Evolutionary conservation across 2,888 invertebrate genomes (phyloP).

Genomic region (Chrysolina oricalcia): DNA sequence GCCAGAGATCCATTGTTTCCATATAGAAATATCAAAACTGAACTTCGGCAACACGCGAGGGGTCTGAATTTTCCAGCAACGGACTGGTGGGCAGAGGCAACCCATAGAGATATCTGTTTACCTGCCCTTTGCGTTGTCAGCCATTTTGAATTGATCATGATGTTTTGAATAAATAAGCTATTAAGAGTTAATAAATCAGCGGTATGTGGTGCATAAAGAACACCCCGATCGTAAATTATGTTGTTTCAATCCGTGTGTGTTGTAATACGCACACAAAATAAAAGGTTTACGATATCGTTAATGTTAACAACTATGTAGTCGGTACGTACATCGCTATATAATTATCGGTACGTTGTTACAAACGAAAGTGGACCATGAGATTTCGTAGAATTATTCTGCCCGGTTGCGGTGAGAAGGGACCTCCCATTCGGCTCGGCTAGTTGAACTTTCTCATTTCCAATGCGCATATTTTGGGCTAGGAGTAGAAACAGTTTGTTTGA

Average conservation of each 20-base stretch:
- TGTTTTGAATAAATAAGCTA: slow-evolving; percentile 73
- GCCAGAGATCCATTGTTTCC: slow-evolving; percentile 4
- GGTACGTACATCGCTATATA: slow-evolving; percentile 26
- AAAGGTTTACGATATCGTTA: slow-evolving; percentile 55
- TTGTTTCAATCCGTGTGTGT: slow-evolving; percentile 62
- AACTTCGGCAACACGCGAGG: not conserved
- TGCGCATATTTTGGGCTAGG: slow-evolving; percentile 13
- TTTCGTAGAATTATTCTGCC: slow-evolving; percentile 1
- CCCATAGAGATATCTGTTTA: slow-evolving; percentile 37
- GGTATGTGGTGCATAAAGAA: slow-evolving; percentile 58
- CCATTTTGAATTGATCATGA: slow-evolving; percentile 72
- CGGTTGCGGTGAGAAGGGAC: not conserved
- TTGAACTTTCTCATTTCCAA: not conserved
- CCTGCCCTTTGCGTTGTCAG: slow-evolving; percentile 57
- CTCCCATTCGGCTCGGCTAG: slow-evolving; percentile 1
- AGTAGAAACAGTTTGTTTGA: not conserved
- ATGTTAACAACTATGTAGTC: slow-evolving; percentile 35
- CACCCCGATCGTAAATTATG: slow-evolving; percentile 70
- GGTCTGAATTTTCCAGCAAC: slow-evolving; percentile 11
- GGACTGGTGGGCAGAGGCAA: slow-evolving; percentile 24
- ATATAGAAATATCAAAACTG: slow-evolving; percentile 9
- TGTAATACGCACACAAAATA: slow-evolving; percentile 47
- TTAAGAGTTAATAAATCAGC: slow-evolving; percentile 71
- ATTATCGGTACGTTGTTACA: slow-evolving; percentile 28
- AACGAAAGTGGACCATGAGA: slow-evolving; percentile 32